Evolutionary conservation across 2,888 invertebrate genomes (phyloP).

Genomic region (Agapetus fuscipes): DNA sequence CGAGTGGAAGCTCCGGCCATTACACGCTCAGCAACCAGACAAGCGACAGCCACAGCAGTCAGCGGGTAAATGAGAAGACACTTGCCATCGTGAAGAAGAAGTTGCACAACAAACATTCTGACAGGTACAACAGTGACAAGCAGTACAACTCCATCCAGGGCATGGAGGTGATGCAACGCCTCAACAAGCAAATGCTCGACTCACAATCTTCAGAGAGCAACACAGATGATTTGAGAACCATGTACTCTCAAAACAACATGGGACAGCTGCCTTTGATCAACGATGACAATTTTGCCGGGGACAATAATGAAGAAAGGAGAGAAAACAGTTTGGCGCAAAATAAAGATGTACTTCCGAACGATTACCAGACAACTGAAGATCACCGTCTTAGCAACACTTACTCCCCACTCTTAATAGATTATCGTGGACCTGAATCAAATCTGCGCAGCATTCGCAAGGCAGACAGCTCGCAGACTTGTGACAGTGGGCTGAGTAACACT

Average conservation of each 20-base stretch:
- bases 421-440: constrained; percentile 30
- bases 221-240: too few relatives aligned
- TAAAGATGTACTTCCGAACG: too few relatives aligned
- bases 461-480: constrained; percentile 30
- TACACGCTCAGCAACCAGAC: constrained; percentile 23
- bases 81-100: constrained; percentile 29
- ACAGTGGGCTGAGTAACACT: constrained; percentile 29
- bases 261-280: too few relatives aligned
- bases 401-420: too few relatives aligned
- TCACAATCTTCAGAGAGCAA: constrained; percentile 24
- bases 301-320: too few relatives aligned
- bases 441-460: constrained; percentile 37
- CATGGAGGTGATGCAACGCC: neutral
- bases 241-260: constrained; percentile 11
- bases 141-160: constrained; percentile 8
- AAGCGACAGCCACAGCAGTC: constrained; percentile 16
- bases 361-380: too few relatives aligned
- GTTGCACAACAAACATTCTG: constrained; percentile 33
- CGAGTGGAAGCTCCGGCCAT: constrained; percentile 40
- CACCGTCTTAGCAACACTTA: too few relatives aligned
- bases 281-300: too few relatives aligned
- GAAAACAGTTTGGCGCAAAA: too few relatives aligned
- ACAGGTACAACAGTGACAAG: constrained; percentile 31
- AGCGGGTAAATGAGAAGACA: constrained; percentile 29
- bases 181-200: neutral